These are phyloP conservation scores for Chrysoperla carnea DNA, from an alignment of 1,140 invertebrate genomes.

Conservation along the genomic window DNA sequence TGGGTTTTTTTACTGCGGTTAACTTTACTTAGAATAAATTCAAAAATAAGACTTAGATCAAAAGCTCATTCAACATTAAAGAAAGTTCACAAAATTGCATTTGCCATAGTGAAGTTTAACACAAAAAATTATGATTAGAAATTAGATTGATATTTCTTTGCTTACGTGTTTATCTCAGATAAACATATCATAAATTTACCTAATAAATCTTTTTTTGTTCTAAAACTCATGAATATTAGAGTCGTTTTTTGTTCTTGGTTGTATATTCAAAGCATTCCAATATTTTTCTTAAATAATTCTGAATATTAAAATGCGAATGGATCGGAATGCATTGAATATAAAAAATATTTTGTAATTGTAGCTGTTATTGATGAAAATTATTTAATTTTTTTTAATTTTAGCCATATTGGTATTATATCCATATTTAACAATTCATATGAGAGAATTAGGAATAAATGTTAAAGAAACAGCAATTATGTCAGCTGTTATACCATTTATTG, in stretches of 20 bases:
- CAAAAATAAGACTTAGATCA: too few relatives aligned
- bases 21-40: too few relatives aligned
- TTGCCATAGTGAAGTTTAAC: too few relatives aligned
- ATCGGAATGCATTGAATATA: neutral
- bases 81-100: too few relatives aligned
- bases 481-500: slow-evolving; percentile 57
- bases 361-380: neutral
- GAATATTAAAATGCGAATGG: neutral
- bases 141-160: too few relatives aligned
- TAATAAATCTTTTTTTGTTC: too few relatives aligned
- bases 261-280: neutral
- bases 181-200: too few relatives aligned
- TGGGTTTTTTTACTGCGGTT: too few relatives aligned
- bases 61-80: too few relatives aligned
- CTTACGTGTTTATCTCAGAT: too few relatives aligned
- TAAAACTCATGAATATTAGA: neutral
- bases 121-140: too few relatives aligned
- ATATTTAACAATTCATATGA: slow-evolving; percentile 73
- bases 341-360: neutral
- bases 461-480: slow-evolving; percentile 78
- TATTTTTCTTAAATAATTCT: neutral
- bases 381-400: slow-evolving; percentile 22
- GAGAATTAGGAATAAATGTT: slow-evolving; percentile 61
- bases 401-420: slow-evolving; percentile 61
- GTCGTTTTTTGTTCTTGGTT: neutral